Base-by-base conservation (phyloP, 2,888 invertebrate species). In the Rhagonycha lutea region DNA sequence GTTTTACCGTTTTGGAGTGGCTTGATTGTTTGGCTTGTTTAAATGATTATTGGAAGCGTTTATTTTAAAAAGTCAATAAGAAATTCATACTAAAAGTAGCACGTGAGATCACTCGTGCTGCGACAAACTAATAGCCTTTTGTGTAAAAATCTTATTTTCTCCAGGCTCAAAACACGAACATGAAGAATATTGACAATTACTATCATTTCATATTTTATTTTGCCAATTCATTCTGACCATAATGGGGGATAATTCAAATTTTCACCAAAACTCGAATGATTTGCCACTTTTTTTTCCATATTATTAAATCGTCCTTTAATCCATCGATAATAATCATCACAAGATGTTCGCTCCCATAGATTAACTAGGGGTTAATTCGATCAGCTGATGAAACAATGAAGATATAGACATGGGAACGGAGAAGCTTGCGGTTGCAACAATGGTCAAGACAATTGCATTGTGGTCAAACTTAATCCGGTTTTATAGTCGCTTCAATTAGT, bases 51-150 rank as follows among this genome's bases (percentile, higher is more conserved):
- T 63, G 61, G 61, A 11, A 60, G 26, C 18, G 60, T 24, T 68
- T 47, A 24, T 72, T 76, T 47, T 47, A 47, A 47, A 47, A 47
- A 47, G 47, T 47, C 47, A 47, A 47, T 47, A 47, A 47, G 47
- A 47, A 47, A 47, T 47, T 47, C 47, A 47, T 47, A 47, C 47
- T 76, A 81, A 83, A 83, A 83, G 83, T 82, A 81, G 83, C 82
- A 78, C 83, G 83, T 83, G 83, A 82, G 83, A 83, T 77, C 78
- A 81, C 78, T 80, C 79, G 80, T 79, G 79, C 77, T 80, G 73
- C 78, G 79, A 80, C 80, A 80, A 80, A 78, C 78, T 77, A 80
- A 82, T 80, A 74, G 75, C 72, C 80, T 79, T 80, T 81, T 82
- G 80, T 80, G 75, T 75, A 82, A 81, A 84, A 82, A 81, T 79